phyloP scores from a whole-genome alignment of 2,888 invertebrate genomes.

The Thelaira solivaga region DNA sequence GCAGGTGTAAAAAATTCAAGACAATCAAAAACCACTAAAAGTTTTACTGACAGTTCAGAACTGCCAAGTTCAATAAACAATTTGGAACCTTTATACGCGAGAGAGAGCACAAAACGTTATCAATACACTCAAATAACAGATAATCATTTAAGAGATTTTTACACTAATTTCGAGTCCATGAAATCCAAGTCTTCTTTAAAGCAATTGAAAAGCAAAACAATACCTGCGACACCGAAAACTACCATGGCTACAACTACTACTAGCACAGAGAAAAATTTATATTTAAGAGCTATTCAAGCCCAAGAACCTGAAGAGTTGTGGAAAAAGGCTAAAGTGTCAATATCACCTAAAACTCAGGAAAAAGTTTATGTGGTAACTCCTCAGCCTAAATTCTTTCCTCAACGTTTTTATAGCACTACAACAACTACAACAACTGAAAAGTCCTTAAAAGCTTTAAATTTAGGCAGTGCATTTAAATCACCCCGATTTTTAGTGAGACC shows the following conservation, averaged over 20 bases:
- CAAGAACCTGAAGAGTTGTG: slow-evolving; percentile 77
- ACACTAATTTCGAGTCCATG: slow-evolving; percentile 59
- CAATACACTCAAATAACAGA: slow-evolving; percentile 69
- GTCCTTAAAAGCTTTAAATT: slow-evolving; percentile 5
- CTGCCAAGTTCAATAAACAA: slow-evolving; percentile 70
- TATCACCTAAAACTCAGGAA: slow-evolving; percentile 87
- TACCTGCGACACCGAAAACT: slow-evolving; percentile 55
- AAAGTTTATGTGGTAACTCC: slow-evolving; percentile 91
- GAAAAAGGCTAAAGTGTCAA: slow-evolving; percentile 83
- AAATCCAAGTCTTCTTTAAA: slow-evolving; percentile 27
- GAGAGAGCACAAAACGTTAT: slow-evolving; percentile 66
- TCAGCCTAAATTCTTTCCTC: slow-evolving; percentile 78
- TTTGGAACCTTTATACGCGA: slow-evolving; percentile 69
- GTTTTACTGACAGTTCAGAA: slow-evolving; percentile 64
- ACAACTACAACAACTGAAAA: slow-evolving; percentile 46
- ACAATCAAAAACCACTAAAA: slow-evolving; percentile 69
- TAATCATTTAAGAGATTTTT: slow-evolving; percentile 69
- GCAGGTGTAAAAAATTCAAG: slow-evolving; percentile 72
- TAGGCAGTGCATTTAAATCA: slow-evolving; percentile 68
- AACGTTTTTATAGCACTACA: slow-evolving; percentile 43
- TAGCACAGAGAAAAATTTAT: slow-evolving; percentile 75
- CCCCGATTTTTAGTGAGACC: slow-evolving; percentile 80
- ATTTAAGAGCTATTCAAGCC: slow-evolving; percentile 47
- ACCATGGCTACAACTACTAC: slow-evolving; percentile 56
- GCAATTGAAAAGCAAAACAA: slow-evolving; percentile 44